Evolutionary conservation across 2,113 vertebrate genomes (phyloP).

Genomic region (Anolis carolinensis): DNA sequence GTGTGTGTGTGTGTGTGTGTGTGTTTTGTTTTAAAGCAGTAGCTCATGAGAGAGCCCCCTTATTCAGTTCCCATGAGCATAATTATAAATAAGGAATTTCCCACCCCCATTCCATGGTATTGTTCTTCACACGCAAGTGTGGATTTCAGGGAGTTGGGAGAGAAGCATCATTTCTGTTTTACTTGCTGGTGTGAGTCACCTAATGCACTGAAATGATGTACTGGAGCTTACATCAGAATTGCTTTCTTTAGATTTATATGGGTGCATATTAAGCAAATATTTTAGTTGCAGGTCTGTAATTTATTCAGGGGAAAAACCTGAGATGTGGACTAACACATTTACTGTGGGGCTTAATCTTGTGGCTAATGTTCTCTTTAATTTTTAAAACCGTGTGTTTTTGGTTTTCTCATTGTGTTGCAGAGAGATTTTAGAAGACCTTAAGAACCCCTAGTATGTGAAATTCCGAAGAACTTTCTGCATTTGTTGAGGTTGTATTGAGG

Average conservation of each 20-base stretch:
- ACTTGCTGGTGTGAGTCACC: conserved; percentile 17
- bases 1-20: no score
- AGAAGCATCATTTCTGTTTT: not conserved
- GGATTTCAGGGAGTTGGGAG: conserved; percentile 8
- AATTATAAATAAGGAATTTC: conserved; percentile 41
- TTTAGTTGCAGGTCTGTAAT: not conserved
- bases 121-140: conserved; percentile 19
- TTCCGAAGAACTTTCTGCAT: not conserved
- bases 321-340: not conserved
- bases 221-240: not conserved
- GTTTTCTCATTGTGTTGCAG: not conserved
- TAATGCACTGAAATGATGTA: conserved; percentile 15
- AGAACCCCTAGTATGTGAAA: not conserved
- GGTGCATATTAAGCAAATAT: not conserved
- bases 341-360: not conserved
- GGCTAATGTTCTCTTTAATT: not conserved
- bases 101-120: not conserved
- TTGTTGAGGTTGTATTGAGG: not conserved
- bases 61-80: conserved; percentile 13
- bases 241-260: not conserved
- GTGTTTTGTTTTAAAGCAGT: conserved; percentile 23
- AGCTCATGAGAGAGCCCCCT: not conserved
- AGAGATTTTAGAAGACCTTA: not conserved
- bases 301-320: not conserved
- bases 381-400: not conserved